Evolutionary conservation across 2,888 invertebrate species (phyloP), one percentile per base, ranked within the genome.

Genomic region (Xestoiulus laeticollis): DNA sequence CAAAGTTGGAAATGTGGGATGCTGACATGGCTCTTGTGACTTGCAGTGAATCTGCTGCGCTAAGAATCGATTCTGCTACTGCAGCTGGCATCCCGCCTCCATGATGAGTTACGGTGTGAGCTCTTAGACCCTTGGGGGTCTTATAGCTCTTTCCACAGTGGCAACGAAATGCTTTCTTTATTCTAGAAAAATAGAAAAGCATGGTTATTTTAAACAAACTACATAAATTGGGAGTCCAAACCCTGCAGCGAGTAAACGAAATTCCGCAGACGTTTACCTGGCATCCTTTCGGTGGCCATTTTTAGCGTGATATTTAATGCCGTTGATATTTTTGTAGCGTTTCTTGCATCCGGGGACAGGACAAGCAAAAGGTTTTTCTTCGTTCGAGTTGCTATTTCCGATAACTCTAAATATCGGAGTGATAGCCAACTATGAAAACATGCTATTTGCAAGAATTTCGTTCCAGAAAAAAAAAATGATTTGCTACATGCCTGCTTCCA

Each of bases 301-400:
- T 92, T 96, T 96, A 83, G 96, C 96, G 92, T 97, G 96, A 92
- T 97, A 96, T 91, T 96, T 96, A 91, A 96, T 96, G 88, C 96
- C 96, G 92, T 96, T 96, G 88, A 96, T 95, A 92, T 96, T 97
- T 92, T 96, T 96, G 92, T 97, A 97, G 82, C 96, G 94, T 91
- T 97, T 97, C 92, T 96, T 95, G 92, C 96, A 97, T 85, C 96
- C 96, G 86, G 96, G 96, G 89, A 96, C 95, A 0, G 96, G 96
- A 91, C 97, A 97, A 10, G 95, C 95, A 92, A 96, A 96, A 0
- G 96, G 96, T 92, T 96, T 96, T 91, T 96, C 96, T 89, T 93
- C 93, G 87, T 93, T 91, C 12, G 89, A 89, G 53, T 91, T 91
- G 87, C 91, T 90, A 33, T 89, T 88, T 30, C 90, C 90, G 85